Conservation (phyloP, 2,113 vertebrate genomes). For the Chaetodon trifascialis region DNA sequence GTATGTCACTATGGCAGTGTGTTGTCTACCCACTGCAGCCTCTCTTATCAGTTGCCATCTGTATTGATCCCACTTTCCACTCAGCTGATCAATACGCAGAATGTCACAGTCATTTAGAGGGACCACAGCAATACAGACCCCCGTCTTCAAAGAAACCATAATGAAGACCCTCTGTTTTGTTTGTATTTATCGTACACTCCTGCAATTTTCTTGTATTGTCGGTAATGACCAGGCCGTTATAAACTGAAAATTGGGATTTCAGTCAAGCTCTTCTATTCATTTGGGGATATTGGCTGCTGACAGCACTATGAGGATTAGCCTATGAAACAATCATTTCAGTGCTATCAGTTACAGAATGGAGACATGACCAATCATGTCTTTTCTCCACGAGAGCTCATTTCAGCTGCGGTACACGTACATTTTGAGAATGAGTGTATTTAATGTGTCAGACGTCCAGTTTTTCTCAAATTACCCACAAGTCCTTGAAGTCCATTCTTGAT, state of each 20-base stretch:
- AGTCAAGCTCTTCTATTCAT: constrained; percentile 43
- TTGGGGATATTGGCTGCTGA: constrained; percentile 46
- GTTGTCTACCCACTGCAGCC: constrained; percentile 44
- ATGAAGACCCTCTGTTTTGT: constrained; percentile 64
- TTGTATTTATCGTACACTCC: constrained; percentile 48
- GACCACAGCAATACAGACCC: constrained; percentile 40
- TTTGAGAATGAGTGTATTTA: constrained; percentile 7
- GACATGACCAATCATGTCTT: constrained; percentile 13
- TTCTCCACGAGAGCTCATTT: constrained; percentile 21
- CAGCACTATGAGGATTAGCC: constrained; percentile 41
- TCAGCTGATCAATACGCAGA: constrained; percentile 76
- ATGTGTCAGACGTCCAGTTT: constrained; percentile 39
- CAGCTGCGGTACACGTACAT: background rate
- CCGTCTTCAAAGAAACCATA: constrained; percentile 47
- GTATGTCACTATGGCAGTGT: constrained; percentile 11
- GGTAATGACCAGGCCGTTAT: constrained; percentile 45
- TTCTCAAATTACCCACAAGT: constrained; percentile 21
- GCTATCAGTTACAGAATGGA: constrained; percentile 28
- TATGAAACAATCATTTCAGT: constrained; percentile 47
- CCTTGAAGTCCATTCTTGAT: background rate
- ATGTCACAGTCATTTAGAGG: constrained; percentile 78
- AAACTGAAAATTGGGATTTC: constrained; percentile 51
- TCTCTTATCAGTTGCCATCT: constrained; percentile 64
- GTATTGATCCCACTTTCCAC: constrained; percentile 75
- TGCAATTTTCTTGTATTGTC: constrained; percentile 61